Evolutionary conservation across 2,888 invertebrate genomes (phyloP), one percentile per base, ranked within the genome.

Genomic region (Coecobrya sp.): DNA sequence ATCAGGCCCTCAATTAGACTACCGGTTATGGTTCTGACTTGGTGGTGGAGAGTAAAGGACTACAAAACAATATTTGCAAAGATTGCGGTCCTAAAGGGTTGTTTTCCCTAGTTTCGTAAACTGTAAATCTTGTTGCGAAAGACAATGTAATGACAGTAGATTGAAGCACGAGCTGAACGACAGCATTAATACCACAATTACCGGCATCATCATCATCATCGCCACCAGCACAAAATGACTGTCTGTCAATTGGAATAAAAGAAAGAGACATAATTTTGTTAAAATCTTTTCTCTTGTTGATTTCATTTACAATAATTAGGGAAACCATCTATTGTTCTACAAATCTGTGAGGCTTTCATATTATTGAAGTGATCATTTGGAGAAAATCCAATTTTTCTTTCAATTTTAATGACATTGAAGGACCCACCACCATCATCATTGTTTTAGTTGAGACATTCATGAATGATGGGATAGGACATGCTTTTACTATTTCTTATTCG

Each of bases 301-400:
- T 59, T 82, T 45, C 68, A 68, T 89, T 42, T 89, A 52, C 52
- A 84, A 89, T 84, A 89, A 89, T 89, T 89, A 89, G 84, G 59
- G 59, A 84, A 89, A 89, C 49, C 22, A 19, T 25, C 70, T 55
- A 84, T 89, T 89, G 89, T 89, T 84, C 84, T 84, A 68, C 62
- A 84, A 81, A 19, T 62, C 59, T 45, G 49, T 11, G 0, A 36
- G 27, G n/a, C 25, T 36, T 82, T 89, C 52, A 59, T 65, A 65
- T 55, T 84, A 52, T 84, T 42, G 30, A 8, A 89, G 36, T 42
- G 36, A 59, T 90, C 36, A 52, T 82, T 90, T 90, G 90, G 90
- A 90, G 76, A 85, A 90, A 85, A 76, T 90, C 90, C 90, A 85
- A 90, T 76, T 52, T 86, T 90, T 73, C 25, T 55, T 65, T 79